Conservation (phyloP, 2,113 vertebrate genomes). For the Pipa parva region DNA sequence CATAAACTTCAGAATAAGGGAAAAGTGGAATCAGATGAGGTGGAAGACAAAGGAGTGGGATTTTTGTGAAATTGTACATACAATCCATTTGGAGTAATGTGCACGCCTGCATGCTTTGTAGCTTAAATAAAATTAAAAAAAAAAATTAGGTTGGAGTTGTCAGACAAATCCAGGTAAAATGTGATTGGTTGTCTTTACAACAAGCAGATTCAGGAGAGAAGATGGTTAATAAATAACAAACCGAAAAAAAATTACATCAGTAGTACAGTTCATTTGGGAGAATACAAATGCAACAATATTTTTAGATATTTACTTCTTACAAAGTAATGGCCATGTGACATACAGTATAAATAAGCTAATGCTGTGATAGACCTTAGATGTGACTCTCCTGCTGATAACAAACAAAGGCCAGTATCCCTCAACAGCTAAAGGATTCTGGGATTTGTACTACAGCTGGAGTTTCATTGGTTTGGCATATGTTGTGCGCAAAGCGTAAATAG, state of each 20-base stretch:
- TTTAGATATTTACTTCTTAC: no score
- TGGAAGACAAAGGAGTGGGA: slow-evolving; percentile 2
- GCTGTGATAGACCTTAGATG: neutral
- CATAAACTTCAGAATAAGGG: neutral
- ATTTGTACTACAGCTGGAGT: neutral
- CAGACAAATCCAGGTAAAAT: neutral
- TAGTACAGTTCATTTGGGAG: slow-evolving; percentile 6
- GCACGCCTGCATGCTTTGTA: slow-evolving; percentile 39
- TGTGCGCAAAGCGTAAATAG: no score
- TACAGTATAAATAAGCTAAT: no score
- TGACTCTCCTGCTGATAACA: neutral
- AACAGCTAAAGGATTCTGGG: neutral
- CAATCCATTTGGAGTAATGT: slow-evolving; percentile 21
- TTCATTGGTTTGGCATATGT: neutral
- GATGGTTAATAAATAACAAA: neutral
- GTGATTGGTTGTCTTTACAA: neutral
- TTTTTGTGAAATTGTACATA: slow-evolving; percentile 6
- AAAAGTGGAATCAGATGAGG: neutral
- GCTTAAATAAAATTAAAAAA: slow-evolving; percentile 1
- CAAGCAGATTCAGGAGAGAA: neutral
- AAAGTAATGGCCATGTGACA: no score
- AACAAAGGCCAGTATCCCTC: neutral
- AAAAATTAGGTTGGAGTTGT: neutral
- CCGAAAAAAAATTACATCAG: neutral
- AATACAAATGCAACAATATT: slow-evolving; percentile 10